Percentiles rank a stretch among this genome's conserved stretches.
Conservation (phyloP, 2,888 invertebrate genomes). For the Zygothrica quintamaculata region DNA sequence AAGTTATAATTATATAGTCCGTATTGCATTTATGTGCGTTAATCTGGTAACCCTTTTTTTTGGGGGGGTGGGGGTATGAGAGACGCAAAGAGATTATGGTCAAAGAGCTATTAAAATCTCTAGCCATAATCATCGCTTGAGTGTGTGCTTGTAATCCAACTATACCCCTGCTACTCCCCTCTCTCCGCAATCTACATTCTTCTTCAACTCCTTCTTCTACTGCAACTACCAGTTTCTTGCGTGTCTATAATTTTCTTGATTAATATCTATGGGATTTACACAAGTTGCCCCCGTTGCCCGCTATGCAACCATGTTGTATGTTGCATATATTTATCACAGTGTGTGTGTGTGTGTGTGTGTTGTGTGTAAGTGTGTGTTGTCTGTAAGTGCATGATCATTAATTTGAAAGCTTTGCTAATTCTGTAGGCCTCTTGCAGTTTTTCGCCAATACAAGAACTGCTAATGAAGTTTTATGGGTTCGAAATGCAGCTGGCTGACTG, state of each 20-base stretch:
- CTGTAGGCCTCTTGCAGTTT: constrained; percentile 34
- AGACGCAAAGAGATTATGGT: constrained; percentile 65
- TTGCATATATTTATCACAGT: too few relatives aligned
- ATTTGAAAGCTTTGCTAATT: constrained; percentile 76
- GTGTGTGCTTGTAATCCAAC: constrained; percentile 10
- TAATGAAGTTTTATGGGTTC: constrained; percentile 75
- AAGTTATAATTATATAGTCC: constrained; percentile 60
- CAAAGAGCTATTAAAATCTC: constrained; percentile 74
- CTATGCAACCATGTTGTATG: too few relatives aligned
- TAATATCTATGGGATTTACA: constrained; percentile 76
- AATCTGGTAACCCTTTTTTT: constrained; percentile 72
- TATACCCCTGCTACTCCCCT: background rate
- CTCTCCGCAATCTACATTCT: constrained; percentile 10
- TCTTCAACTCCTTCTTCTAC: constrained; percentile 14
- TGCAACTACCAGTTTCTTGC: constrained; percentile 21
- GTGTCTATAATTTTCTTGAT: constrained; percentile 75
- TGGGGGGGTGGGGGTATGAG: too few relatives aligned
- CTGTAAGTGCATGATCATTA: constrained; percentile 57
- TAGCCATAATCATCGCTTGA: constrained; percentile 67
- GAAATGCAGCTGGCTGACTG: constrained; percentile 57
- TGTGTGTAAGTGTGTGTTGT: constrained; percentile 10
- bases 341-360: constrained; percentile 4
- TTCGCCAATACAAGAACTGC: constrained; percentile 37
- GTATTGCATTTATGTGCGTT: constrained; percentile 45
- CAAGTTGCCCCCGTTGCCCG: constrained; percentile 29